Evolutionary conservation across 2,113 vertebrate species (phyloP).

Genomic region (Xiphorhynchus elegans): DNA sequence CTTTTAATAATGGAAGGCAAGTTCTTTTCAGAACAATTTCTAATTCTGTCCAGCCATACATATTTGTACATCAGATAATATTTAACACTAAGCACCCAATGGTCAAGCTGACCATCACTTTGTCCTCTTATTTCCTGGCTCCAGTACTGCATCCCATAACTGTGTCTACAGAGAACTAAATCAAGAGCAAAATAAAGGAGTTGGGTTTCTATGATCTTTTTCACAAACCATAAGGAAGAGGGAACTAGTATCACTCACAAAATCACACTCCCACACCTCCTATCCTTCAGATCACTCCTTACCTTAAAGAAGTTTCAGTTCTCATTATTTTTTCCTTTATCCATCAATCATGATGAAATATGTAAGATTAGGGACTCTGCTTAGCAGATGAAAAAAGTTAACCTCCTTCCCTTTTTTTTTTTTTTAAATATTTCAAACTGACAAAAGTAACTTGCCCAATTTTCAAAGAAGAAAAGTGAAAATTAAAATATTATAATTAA

Average conservation of each 20-base stretch:
- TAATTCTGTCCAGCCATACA: neutral
- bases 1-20: neutral
- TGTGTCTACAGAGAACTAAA: neutral
- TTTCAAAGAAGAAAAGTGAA: neutral
- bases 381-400: neutral
- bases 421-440: neutral
- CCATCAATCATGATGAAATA: neutral
- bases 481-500: neutral
- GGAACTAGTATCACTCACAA: neutral
- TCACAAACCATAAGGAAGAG: neutral
- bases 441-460: neutral
- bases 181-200: neutral
- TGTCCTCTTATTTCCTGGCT: neutral
- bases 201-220: neutral
- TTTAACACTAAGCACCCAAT: neutral
- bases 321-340: neutral
- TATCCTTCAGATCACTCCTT: neutral
- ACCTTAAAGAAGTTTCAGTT: constrained; percentile 5
- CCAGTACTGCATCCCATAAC: neutral
- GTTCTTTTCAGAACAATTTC: neutral
- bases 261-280: neutral
- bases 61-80: neutral
- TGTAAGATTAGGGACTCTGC: neutral
- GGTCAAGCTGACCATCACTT: neutral
- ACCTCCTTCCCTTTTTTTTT: neutral